phyloP scores from a whole-genome alignment of 2,888 invertebrate genomes.

The Ypsolopha scabrella region DNA sequence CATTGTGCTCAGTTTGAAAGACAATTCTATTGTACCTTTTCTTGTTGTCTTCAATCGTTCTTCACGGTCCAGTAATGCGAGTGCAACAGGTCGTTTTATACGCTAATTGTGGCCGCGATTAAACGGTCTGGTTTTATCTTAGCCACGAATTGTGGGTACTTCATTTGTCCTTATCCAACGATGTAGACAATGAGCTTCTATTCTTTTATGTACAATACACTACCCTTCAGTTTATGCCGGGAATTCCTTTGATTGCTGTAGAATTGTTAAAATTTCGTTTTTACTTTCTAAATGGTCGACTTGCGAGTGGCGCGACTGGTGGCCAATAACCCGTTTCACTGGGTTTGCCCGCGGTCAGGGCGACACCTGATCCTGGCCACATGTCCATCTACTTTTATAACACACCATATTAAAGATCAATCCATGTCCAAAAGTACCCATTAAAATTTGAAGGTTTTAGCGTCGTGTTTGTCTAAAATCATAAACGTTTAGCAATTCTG shows the following conservation, averaged over 20 bases:
- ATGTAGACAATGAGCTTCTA: too few relatives aligned
- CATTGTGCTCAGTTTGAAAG: too few relatives aligned
- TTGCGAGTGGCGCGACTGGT: conserved; percentile 23
- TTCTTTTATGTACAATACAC: too few relatives aligned
- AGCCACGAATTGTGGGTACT: conserved; percentile 10
- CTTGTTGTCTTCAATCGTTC: conserved; percentile 1
- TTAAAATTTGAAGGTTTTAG: too few relatives aligned
- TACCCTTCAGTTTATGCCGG: too few relatives aligned
- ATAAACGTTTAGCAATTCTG: too few relatives aligned
- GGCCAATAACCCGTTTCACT: conserved; percentile 44
- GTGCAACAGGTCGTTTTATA: conserved; percentile 53
- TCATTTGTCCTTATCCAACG: too few relatives aligned
- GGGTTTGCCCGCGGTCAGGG: conserved; percentile 54
- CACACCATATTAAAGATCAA: too few relatives aligned
- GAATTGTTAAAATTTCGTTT: conserved; percentile 17
- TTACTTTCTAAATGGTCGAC: conserved; percentile 31
- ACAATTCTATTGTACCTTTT: neutral
- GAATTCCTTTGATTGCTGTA: neutral
- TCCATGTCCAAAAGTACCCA: too few relatives aligned
- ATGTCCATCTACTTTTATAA: conserved; percentile 28
- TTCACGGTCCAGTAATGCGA: conserved; percentile 26
- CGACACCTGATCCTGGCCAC: conserved; percentile 62
- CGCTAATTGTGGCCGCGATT: conserved; percentile 52
- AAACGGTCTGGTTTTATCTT: conserved; percentile 45
- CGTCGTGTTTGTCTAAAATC: too few relatives aligned